Evolutionary conservation across 2,888 invertebrate species (phyloP).

Genomic region (Troglohyphantes excavatus): DNA sequence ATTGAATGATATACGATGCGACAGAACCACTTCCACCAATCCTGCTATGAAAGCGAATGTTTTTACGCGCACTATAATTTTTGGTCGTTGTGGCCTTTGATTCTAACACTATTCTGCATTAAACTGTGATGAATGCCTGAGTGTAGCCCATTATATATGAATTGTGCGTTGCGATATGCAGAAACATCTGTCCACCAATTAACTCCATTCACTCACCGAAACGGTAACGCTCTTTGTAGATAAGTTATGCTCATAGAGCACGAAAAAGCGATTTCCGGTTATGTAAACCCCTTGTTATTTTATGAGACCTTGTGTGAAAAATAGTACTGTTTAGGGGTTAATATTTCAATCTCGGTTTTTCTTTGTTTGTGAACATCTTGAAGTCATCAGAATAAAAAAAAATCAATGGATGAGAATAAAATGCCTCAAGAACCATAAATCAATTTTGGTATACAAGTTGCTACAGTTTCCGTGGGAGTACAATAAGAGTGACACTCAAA

Average conservation of each 20-base stretch:
- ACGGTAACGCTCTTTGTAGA: neutral
- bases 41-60: neutral
- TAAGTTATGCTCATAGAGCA: constrained; percentile 29
- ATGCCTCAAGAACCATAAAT: too few species aligned
- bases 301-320: too few species aligned
- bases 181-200: constrained; percentile 44
- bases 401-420: too few species aligned
- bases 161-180: neutral
- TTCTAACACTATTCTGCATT: neutral
- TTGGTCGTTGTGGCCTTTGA: neutral
- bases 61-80: neutral
- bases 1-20: too few species aligned
- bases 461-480: too few species aligned
- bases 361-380: too few species aligned
- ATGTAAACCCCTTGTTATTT: neutral
- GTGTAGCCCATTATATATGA: neutral
- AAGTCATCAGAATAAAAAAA: too few species aligned
- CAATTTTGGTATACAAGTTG: too few species aligned
- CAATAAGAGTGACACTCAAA: too few species aligned
- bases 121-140: constrained; percentile 3
- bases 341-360: too few species aligned
- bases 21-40: too few species aligned
- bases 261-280: neutral
- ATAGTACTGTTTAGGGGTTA: too few species aligned
- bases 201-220: constrained; percentile 12